Conservation (phyloP, 1,140 invertebrate genomes). For the Trissolcus basalis region DNA sequence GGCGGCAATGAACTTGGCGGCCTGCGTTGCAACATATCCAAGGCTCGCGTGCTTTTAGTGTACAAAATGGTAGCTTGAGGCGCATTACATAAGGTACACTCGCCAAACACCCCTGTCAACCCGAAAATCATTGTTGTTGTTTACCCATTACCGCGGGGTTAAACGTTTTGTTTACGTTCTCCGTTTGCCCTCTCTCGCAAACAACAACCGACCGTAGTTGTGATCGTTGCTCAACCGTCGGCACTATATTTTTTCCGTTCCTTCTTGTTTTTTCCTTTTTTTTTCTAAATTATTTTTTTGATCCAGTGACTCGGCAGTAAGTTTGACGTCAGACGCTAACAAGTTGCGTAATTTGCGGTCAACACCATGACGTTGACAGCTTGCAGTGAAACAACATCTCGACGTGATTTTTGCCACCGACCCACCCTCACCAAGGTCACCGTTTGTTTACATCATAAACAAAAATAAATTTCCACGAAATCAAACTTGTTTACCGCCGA, state of each 20-base stretch:
- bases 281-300: background rate
- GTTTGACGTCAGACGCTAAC: background rate
- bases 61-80: constrained; percentile 28
- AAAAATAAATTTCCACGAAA: too few species aligned
- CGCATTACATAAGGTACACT: constrained; percentile 25
- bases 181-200: too few species aligned
- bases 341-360: background rate
- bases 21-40: constrained; percentile 7
- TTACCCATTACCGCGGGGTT: constrained; percentile 2
- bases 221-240: background rate
- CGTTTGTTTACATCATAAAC: too few species aligned
- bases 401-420: too few species aligned
- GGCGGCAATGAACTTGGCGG: constrained; percentile 22
- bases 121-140: background rate
- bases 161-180: constrained; percentile 1
- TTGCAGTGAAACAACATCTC: too few species aligned
- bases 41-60: constrained; percentile 5
- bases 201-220: too few species aligned
- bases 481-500: too few species aligned
- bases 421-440: too few species aligned
- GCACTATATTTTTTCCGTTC: too few species aligned
- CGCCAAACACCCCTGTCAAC: background rate
- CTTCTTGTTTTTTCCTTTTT: too few species aligned
- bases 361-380: constrained; percentile 1
- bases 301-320: constrained; percentile 2